Conservation (phyloP, 2,113 vertebrate genomes). For the Esox niger region DNA sequence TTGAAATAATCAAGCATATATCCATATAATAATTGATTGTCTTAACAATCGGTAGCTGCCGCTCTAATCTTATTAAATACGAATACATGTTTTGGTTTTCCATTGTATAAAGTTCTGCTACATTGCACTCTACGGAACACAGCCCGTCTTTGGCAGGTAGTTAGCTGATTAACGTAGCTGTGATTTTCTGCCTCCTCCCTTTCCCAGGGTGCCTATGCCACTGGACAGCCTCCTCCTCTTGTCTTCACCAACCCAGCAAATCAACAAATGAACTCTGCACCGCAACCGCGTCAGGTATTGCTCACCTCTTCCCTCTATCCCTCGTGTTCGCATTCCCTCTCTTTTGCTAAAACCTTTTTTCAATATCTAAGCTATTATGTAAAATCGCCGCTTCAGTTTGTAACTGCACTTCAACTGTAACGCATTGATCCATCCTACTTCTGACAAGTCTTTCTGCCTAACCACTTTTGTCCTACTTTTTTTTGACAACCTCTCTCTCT, state of each 20-base stretch:
- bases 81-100: too few relatives aligned
- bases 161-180: neutral
- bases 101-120: too few relatives aligned
- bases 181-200: neutral
- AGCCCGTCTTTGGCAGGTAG: neutral
- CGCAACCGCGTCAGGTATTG: conserved; percentile 92
- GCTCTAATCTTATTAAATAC: too few relatives aligned
- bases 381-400: too few relatives aligned
- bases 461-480: conserved; percentile 21
- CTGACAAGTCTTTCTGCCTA: conserved; percentile 36
- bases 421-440: conserved; percentile 35
- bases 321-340: neutral
- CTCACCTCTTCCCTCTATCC: neutral
- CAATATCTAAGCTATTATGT: neutral
- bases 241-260: conserved; percentile 85
- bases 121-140: neutral
- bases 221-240: conserved; percentile 88
- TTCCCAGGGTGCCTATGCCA: conserved; percentile 82
- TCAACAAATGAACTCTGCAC: conserved; percentile 97
- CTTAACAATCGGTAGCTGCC: too few relatives aligned
- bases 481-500: conserved; percentile 25
- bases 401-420: conserved; percentile 21
- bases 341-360: neutral
- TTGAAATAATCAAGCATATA: too few relatives aligned
- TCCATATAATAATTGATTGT: too few relatives aligned